Percentiles rank a stretch among this genome's conserved stretches.
Conservation (phyloP, 2,888 invertebrate species). For the Alloscopus bannaensis region DNA sequence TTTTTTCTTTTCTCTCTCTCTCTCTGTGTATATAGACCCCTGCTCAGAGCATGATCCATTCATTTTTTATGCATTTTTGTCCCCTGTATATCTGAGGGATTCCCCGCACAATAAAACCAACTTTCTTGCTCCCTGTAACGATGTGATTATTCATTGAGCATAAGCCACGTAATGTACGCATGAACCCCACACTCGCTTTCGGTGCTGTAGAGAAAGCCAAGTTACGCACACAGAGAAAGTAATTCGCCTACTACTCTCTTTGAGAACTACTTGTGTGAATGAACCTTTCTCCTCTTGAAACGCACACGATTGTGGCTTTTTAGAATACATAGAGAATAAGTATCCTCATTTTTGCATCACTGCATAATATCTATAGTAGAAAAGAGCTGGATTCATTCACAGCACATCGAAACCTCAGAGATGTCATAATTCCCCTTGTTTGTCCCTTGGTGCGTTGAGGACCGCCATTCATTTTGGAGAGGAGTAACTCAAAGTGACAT, state of each 20-base stretch:
- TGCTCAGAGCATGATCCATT: constrained; percentile 22
- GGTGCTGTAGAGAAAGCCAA: constrained; percentile 9
- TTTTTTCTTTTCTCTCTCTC: no score
- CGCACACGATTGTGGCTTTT: no score
- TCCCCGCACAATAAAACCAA: neutral
- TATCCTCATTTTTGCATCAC: no score
- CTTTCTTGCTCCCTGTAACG: neutral
- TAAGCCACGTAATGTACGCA: neutral
- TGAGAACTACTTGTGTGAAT: constrained; percentile 34
- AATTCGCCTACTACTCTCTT: neutral
- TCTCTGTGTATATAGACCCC: constrained; percentile 38
- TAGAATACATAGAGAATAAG: constrained; percentile 1
- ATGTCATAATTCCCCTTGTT: no score
- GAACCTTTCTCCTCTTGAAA: no score
- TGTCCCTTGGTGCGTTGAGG: no score
- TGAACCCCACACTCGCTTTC: no score
- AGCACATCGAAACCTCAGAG: no score
- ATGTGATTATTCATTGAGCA: constrained; percentile 36
- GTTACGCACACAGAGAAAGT: neutral
- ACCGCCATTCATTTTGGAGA: no score
- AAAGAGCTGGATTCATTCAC: no score
- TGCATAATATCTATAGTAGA: no score
- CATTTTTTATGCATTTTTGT: constrained; percentile 7
- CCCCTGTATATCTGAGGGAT: neutral
- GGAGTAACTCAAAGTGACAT: no score